Evolutionary conservation across 2,888 invertebrate species (phyloP), one percentile per base, ranked within the genome.

Genomic region (Pardosa pseudoannulata): DNA sequence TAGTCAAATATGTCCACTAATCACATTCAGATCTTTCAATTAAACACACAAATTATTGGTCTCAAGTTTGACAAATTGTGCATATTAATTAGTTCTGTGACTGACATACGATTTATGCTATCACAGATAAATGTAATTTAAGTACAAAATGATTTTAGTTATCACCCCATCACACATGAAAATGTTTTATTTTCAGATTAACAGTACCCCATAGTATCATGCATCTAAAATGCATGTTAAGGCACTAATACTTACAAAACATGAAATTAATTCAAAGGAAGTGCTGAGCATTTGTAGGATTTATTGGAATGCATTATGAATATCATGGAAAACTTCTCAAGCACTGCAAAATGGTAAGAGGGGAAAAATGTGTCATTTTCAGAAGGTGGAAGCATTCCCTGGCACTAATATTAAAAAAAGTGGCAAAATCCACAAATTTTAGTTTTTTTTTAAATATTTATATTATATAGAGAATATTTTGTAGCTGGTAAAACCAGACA

Each of bases 121-220:
- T 87, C 87, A 87, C 87, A 87, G 87, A 80, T 80, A 76, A n/a
- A 87, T 87, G 64, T 50, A 87, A 79, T 80, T 87, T 80, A 87
- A 87, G 86, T 86, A 86, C 86, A 86, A 87, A 86, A 87, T 78
- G 83, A 73, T 87, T 86, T 80, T 79, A 62, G 27, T 74, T 79
- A 62, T 72, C 80, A 87, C 87, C 87, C 87, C 87, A 87, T 87
- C 87, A 36, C 80, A 87, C 87, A 80, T 68, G 29, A 23, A 79
- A 75, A 73, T 46, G 32, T 68, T 70, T n/a, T n/a, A n/a, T 73
- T 46, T 74, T 74, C 73, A 70, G 70, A 79, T 79, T 70, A 76
- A 29, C 41, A 86, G 79, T 86, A 79, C 79, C 79, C 67, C 67
- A 71, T 31, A 50, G 29, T 73, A 79, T 32, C 74, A 79, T 86